phyloP scores from a whole-genome alignment of 2,113 vertebrate species.

The Alaudala cheleensis region DNA sequence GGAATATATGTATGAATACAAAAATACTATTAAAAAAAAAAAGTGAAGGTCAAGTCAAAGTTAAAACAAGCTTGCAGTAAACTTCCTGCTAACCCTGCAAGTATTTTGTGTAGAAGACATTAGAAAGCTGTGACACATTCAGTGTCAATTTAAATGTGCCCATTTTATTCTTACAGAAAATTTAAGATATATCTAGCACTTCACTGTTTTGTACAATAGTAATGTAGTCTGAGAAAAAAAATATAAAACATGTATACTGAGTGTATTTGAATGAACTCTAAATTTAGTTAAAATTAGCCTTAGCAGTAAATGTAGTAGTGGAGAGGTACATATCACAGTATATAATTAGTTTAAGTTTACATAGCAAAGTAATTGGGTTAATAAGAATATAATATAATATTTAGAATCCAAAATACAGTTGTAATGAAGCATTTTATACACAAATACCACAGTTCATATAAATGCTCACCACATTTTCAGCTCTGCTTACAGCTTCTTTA shows the following conservation, averaged over 20 bases:
- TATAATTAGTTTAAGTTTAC: neutral
- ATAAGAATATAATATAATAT: neutral
- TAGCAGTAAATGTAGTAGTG: neutral
- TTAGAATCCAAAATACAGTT: neutral
- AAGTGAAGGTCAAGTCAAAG: constrained; percentile 53
- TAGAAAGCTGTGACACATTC: neutral
- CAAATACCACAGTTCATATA: neutral
- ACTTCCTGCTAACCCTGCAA: neutral
- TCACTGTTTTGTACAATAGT: neutral
- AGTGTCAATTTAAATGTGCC: neutral
- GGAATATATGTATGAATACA: neutral
- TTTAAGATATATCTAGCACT: neutral
- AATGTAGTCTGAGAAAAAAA: neutral
- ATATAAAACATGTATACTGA: neutral
- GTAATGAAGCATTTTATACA: neutral
- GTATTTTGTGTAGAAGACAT: neutral
- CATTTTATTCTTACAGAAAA: neutral
- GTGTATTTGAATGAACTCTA: neutral
- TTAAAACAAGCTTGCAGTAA: constrained; percentile 3
- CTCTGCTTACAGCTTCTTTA: neutral
- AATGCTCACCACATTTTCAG: neutral
- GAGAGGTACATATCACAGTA: neutral
- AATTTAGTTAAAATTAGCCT: neutral
- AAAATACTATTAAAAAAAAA: neutral
- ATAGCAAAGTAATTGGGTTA: neutral